Base-by-base conservation (phyloP, 2,888 invertebrate genomes). In the Hirudinaria manillensis region DNA sequence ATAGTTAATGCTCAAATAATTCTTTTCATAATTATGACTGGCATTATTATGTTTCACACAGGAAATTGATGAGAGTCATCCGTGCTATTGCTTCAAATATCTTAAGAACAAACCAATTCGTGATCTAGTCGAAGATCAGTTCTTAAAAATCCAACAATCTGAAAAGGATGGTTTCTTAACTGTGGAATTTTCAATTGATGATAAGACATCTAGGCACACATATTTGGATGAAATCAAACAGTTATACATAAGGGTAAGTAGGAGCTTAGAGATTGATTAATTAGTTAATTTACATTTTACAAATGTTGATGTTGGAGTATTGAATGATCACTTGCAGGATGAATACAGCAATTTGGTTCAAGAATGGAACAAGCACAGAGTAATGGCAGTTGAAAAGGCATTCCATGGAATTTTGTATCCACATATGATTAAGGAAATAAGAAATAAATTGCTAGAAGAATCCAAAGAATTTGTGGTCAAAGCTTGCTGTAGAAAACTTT, bases 351-450 rank as follows among this genome's bases (percentile, higher is more conserved):
- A 83, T 77, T 79, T 85, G 70, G 85, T 84, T 61, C 92, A 95
- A 84, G 94, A 94, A 80, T 99, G 99, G 99, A 99, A 99, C 86
- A 89, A 90, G 1, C 84, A 96, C 72, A 88, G 99, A 61, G 90
- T 90, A 0, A 91, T 93, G 81, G 93, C 94, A 75, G 91, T 98
- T 0, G 92, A 93, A 81, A 87, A 93, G 77, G 95, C 97, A 0
- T 88, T 97, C 72, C 91, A 89, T 32, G 91, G 92, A 29, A 91
- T 95, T 84, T 90, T 99, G 4, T 90, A 94, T 83, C 97, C 97
- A 0, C 92, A 93, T 82, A 87, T 99, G 80, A 89, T 91, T 77
- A 90, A 93, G 79, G 98, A 99, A 85, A 85, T 99, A 10, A 90
- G 90, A 75, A 88, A 90, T 0, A 89, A 90, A 66, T 86, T 99